These are phyloP conservation scores for Oxystoma pomonae DNA, from an alignment of 2,888 invertebrate species.

Conservation along the genomic window DNA sequence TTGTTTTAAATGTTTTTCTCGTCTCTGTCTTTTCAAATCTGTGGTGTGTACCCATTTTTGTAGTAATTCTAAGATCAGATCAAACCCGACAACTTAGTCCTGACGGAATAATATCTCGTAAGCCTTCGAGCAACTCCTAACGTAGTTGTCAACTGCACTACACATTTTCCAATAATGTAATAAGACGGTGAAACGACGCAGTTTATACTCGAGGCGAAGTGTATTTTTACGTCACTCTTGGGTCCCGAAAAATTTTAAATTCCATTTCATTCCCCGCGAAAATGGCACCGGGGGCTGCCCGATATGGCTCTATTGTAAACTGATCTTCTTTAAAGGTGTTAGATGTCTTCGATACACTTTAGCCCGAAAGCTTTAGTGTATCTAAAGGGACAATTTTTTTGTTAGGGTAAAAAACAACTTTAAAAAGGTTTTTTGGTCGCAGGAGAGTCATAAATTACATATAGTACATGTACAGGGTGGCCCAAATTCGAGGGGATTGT, in stretches of 20 bases:
- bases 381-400: not conserved
- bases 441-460: no score
- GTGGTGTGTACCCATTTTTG: no score
- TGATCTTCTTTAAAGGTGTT: constrained; percentile 44
- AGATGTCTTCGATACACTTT: constrained; percentile 34
- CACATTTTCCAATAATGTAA: constrained; percentile 3
- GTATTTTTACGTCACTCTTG: constrained; percentile 51
- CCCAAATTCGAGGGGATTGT: no score
- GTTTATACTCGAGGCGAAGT: constrained; percentile 45
- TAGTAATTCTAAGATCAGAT: no score
- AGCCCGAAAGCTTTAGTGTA: not conserved
- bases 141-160: not conserved
- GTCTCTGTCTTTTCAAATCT: no score
- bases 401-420: not conserved
- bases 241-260: constrained; percentile 50
- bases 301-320: constrained; percentile 45
- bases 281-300: constrained; percentile 37
- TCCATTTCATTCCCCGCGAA: constrained; percentile 45
- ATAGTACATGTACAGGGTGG: no score
- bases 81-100: no score
- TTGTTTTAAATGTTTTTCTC: no score
- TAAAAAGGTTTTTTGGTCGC: no score
- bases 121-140: not conserved
- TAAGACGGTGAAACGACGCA: constrained; percentile 38
- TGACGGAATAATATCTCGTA: not conserved